These are phyloP conservation scores for Artemisiospiza belli DNA, from an alignment of 2,113 vertebrate species.

Conservation along the genomic window DNA sequence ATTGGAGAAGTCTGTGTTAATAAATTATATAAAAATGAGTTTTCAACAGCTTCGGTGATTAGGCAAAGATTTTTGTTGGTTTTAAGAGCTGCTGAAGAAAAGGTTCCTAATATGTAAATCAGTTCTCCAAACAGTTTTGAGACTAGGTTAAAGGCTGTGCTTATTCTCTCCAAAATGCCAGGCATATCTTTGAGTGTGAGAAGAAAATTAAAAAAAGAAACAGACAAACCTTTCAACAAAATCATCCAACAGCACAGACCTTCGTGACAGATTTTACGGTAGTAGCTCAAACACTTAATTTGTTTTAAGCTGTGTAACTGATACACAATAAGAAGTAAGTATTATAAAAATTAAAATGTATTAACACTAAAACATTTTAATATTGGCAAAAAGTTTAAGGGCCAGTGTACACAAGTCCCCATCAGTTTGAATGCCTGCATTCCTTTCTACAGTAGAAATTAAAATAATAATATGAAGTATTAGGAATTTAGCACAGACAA, in stretches of 20 bases:
- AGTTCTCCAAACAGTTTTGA: background rate
- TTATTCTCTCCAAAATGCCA: constrained; percentile 42
- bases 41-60: background rate
- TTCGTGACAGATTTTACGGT: background rate
- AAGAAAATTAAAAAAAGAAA: constrained; percentile 59
- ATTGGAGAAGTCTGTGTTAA: background rate
- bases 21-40: background rate
- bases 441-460: background rate
- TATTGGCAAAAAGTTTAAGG: background rate
- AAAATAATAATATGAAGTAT: background rate
- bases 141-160: constrained; percentile 38
- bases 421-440: background rate
- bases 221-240: constrained; percentile 25
- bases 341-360: background rate
- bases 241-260: background rate
- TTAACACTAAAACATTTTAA: background rate
- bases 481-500: background rate
- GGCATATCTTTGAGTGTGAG: constrained; percentile 37
- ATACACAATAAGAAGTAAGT: background rate
- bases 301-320: background rate
- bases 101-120: background rate
- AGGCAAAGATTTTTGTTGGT: background rate
- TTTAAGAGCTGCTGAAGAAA: background rate
- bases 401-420: background rate
- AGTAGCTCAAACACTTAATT: background rate